Evolutionary conservation across 2,113 vertebrate species (phyloP).

Genomic region (Saccopteryx bilineata): DNA sequence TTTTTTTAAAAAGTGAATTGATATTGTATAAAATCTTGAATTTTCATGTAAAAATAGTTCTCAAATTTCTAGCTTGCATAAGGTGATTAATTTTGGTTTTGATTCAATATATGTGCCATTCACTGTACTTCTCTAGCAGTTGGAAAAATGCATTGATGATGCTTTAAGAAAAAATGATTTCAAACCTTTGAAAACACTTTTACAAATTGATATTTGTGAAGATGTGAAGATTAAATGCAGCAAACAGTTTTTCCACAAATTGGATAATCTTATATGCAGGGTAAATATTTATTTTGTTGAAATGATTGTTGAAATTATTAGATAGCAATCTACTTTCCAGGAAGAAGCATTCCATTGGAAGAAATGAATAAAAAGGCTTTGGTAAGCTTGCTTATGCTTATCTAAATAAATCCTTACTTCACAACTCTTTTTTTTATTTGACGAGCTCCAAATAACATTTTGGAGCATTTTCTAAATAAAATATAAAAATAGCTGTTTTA

Average conservation of each 20-base stretch:
- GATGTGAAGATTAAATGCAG: slow-evolving; percentile 90
- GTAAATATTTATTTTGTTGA: slow-evolving; percentile 86
- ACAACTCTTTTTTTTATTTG: slow-evolving; percentile 5
- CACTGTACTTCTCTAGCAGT: slow-evolving; percentile 82
- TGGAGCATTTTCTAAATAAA: slow-evolving; percentile 57
- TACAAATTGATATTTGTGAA: slow-evolving; percentile 87
- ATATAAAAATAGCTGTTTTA: neutral
- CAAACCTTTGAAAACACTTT: slow-evolving; percentile 88
- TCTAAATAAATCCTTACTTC: neutral
- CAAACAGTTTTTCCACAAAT: slow-evolving; percentile 92
- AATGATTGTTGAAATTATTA: slow-evolving; percentile 24
- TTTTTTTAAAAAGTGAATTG: neutral
- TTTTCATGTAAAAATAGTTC: neutral
- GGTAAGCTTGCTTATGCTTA: neutral
- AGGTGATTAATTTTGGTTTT: slow-evolving; percentile 43
- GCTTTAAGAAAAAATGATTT: slow-evolving; percentile 90
- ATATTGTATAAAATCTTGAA: neutral
- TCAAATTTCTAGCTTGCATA: neutral
- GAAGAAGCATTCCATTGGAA: neutral
- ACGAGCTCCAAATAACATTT: neutral
- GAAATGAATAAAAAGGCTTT: slow-evolving; percentile 28
- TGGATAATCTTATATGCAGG: slow-evolving; percentile 93
- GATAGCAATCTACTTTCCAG: neutral
- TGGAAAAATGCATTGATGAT: slow-evolving; percentile 93
- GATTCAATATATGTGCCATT: slow-evolving; percentile 11